A percentile compares a stretch with the other conserved stretches of the same genome.
phyloP scores from a whole-genome alignment of 64 coral and sea anemone species.

The Stylophora pistillata region DNA sequence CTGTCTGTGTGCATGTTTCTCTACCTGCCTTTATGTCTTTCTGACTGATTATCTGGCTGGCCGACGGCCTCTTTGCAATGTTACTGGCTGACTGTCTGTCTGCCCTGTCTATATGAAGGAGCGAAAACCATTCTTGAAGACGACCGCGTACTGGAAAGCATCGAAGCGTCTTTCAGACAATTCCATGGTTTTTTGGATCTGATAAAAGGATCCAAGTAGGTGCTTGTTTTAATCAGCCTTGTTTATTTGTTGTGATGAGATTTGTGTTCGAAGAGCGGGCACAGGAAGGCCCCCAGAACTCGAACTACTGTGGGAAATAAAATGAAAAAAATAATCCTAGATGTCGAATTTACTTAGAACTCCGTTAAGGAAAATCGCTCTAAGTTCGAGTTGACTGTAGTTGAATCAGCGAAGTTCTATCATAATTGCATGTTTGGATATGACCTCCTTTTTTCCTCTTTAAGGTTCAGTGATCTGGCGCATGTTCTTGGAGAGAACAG shows the following conservation, averaged over 20 bases:
- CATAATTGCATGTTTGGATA: neutral
- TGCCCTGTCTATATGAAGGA: neutral
- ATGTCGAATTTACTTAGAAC: too few relatives aligned
- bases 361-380: too few relatives aligned
- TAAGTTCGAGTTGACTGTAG: too few relatives aligned
- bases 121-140: slow-evolving; percentile 77
- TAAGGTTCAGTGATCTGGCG: slow-evolving; percentile 36
- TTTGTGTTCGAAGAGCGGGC: too few relatives aligned
- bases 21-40: too few relatives aligned
- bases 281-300: too few relatives aligned
- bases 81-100: neutral
- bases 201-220: slow-evolving; percentile 89
- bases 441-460: neutral
- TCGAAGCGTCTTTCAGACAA: slow-evolving; percentile 96
- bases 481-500: slow-evolving; percentile 42
- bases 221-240: neutral
- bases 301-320: too few relatives aligned
- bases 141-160: slow-evolving; percentile 91
- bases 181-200: slow-evolving; percentile 93
- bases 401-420: neutral
- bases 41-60: too few relatives aligned
- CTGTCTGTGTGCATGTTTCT: too few relatives aligned
- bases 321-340: too few relatives aligned
- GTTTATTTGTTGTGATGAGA: too few relatives aligned
- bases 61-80: too few relatives aligned